phyloP scores from a whole-genome alignment of 2,888 invertebrate genomes.

The Craniophora ligustri region DNA sequence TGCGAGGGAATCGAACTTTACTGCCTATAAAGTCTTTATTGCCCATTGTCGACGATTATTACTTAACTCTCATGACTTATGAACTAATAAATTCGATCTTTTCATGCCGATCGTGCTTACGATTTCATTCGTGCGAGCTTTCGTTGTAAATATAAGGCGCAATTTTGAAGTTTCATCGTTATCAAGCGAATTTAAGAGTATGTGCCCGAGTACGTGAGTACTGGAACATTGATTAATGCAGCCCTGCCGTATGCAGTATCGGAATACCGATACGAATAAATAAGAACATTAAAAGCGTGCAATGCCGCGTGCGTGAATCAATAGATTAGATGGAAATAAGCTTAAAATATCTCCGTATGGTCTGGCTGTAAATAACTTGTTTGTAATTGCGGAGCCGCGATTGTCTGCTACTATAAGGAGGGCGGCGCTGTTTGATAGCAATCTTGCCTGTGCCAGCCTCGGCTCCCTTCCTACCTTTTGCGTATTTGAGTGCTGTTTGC shows the following conservation, averaged over 20 bases:
- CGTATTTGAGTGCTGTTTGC: conserved; percentile 58
- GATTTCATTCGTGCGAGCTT: conserved; percentile 63
- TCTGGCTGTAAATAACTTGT: conserved; percentile 75
- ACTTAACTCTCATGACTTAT: conserved; percentile 88
- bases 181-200: conserved; percentile 54
- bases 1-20: conserved; percentile 85
- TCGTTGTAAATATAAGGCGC: conserved; percentile 63
- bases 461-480: conserved; percentile 60
- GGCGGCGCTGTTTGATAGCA: conserved; percentile 68
- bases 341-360: conserved; percentile 73
- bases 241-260: conserved; percentile 50
- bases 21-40: conserved; percentile 87
- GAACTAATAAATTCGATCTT: conserved; percentile 86
- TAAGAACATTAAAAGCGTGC: conserved; percentile 58
- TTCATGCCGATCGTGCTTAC: conserved; percentile 75
- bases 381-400: conserved; percentile 73
- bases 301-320: conserved; percentile 68
- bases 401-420: conserved; percentile 68
- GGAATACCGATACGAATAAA: conserved; percentile 58
- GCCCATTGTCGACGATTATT: conserved; percentile 88
- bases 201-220: conserved; percentile 35
- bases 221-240: conserved; percentile 56
- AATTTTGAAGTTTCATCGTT: conserved; percentile 54
- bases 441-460: conserved; percentile 68
- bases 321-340: conserved; percentile 73